Conservation (phyloP, 2,113 vertebrate genomes). For the Zapus hudsonius region DNA sequence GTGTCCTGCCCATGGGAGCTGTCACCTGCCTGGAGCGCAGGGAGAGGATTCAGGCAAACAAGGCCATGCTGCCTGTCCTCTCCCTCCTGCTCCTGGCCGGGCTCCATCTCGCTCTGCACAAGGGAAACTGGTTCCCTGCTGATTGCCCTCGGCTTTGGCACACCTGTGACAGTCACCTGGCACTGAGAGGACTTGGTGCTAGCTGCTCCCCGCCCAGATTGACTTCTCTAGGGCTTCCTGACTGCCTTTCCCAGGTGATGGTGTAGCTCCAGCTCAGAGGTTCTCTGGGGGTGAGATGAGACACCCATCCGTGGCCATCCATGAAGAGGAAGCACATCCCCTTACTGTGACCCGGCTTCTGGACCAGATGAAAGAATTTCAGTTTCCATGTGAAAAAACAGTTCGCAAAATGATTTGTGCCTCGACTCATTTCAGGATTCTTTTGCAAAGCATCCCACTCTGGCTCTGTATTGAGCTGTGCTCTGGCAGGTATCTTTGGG, state of each 20-base stretch:
- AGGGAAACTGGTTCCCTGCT: not conserved
- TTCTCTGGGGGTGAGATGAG: not conserved
- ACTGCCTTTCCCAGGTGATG: not conserved
- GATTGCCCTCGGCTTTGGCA: not conserved
- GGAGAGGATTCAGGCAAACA: not conserved
- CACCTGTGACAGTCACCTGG: not conserved
- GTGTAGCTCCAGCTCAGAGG: not conserved
- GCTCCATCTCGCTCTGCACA: not conserved
- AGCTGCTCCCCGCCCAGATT: not conserved
- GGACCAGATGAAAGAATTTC: not conserved
- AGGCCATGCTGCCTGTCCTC: rapidly evolving
- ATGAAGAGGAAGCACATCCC: not conserved
- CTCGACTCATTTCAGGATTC: not conserved
- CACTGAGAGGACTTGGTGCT: not conserved
- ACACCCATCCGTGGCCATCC: not conserved
- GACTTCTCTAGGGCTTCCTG: not conserved
- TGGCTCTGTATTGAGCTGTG: not conserved
- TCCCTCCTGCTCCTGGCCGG: not conserved
- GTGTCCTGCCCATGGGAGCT: not conserved
- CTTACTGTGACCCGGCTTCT: not conserved
- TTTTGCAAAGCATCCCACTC: not conserved
- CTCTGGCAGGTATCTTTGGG: not conserved
- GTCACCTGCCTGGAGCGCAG: not conserved
- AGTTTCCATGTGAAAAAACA: not conserved
- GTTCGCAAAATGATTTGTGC: slow-evolving; percentile 19